Conservation (phyloP, 2,797 vertebrate species). For the Sphenodon punctatus region DNA sequence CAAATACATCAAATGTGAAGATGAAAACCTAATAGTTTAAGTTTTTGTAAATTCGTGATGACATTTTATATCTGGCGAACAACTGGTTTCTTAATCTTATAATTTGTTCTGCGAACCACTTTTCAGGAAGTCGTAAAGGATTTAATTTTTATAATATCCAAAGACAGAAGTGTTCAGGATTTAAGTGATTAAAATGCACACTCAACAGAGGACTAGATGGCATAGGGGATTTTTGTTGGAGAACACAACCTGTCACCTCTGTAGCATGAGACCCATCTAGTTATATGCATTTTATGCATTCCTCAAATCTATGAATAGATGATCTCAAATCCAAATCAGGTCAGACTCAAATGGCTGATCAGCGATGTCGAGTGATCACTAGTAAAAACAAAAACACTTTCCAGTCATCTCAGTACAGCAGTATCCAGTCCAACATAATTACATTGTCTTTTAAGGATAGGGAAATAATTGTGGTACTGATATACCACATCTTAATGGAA, state of each 20-base stretch:
- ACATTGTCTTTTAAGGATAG: fast-evolving
- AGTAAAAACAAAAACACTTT: constrained; percentile 45
- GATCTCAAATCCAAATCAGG: constrained; percentile 34
- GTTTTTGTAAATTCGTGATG: constrained; percentile 68
- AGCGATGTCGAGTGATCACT: constrained; percentile 29
- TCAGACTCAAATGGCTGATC: constrained; percentile 32
- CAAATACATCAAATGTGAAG: constrained; percentile 63
- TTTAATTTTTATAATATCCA: constrained; percentile 66
- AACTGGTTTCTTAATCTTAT: constrained; percentile 61
- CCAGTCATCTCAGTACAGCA: not conserved
- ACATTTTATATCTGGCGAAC: constrained; percentile 66
- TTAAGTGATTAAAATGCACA: constrained; percentile 61
- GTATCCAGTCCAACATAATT: constrained; percentile 22
- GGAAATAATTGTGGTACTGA: not conserved
- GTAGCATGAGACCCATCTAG: constrained; percentile 11
- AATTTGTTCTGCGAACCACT: constrained; percentile 50
- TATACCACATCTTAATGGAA: not conserved
- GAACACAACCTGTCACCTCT: constrained; percentile 45
- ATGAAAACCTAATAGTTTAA: constrained; percentile 60
- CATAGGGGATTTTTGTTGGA: constrained; percentile 25
- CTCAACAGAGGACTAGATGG: constrained; percentile 39
- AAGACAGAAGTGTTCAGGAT: constrained; percentile 51
- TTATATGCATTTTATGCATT: not conserved
- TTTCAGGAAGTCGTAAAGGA: constrained; percentile 55
- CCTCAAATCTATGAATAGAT: constrained; percentile 23